phyloP scores from a whole-genome alignment of 2,888 invertebrate species.

The Dicycla oo region DNA sequence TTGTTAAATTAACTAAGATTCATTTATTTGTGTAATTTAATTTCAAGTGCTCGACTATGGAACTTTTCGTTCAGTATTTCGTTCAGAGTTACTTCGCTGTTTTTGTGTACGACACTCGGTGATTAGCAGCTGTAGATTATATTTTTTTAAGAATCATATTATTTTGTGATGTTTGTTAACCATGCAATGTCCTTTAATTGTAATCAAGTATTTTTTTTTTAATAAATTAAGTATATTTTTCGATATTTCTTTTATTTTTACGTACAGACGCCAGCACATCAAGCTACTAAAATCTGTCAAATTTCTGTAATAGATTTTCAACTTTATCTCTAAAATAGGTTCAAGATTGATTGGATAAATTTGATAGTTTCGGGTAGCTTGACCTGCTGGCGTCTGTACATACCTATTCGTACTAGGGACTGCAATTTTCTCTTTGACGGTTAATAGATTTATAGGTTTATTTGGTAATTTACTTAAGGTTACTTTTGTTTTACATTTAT shows the following conservation, averaged over 20 bases:
- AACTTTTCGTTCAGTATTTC: constrained; percentile 33
- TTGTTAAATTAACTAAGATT: constrained; percentile 21
- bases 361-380: too few relatives aligned
- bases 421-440: too few relatives aligned
- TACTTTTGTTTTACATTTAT: too few relatives aligned
- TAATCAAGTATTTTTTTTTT: constrained; percentile 77
- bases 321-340: too few relatives aligned
- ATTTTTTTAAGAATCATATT: constrained; percentile 69
- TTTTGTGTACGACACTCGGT: constrained; percentile 48
- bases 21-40: constrained; percentile 25
- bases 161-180: constrained; percentile 81
- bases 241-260: constrained; percentile 50
- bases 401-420: too few relatives aligned
- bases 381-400: too few relatives aligned
- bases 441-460: too few relatives aligned
- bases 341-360: too few relatives aligned
- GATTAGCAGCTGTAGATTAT: constrained; percentile 64
- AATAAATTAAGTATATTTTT: constrained; percentile 80
- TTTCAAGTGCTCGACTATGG: constrained; percentile 42
- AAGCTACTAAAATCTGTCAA: too few relatives aligned
- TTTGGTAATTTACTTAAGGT: too few relatives aligned
- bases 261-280: too few relatives aligned
- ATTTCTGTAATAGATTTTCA: too few relatives aligned
- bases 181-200: constrained; percentile 79
- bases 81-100: constrained; percentile 42